A percentile compares a stretch with the other conserved stretches of the same genome.
phyloP scores from a whole-genome alignment of 2,888 invertebrate species.

The Plutella xylostella region DNA sequence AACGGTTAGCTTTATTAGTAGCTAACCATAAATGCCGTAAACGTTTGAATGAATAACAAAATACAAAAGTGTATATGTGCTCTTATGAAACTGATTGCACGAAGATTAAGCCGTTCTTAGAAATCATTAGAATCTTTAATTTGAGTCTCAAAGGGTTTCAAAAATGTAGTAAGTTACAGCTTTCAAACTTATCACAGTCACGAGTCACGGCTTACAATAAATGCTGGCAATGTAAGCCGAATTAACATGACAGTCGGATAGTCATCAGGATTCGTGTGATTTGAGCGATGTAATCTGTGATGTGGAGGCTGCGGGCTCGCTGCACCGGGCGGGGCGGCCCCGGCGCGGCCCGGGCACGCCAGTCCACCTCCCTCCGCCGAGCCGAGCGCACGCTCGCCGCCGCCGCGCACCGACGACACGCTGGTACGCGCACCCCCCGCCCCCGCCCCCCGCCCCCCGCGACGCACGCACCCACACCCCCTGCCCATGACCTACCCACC shows the following conservation, averaged over 20 bases:
- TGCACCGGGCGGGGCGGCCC: constrained; percentile 45
- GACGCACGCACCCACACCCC: not conserved
- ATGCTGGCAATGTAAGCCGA: too few relatives aligned
- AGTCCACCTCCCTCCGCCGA: constrained; percentile 58
- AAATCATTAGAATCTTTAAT: not conserved
- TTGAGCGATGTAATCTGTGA: too few relatives aligned
- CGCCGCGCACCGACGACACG: constrained; percentile 36
- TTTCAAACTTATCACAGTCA: too few relatives aligned
- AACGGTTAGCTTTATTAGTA: too few relatives aligned
- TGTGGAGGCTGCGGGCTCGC: constrained; percentile 35
- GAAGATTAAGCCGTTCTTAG: too few relatives aligned
- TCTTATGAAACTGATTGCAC: too few relatives aligned
- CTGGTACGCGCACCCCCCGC: constrained; percentile 52
- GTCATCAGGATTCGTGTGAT: too few relatives aligned
- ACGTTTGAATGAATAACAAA: too few relatives aligned
- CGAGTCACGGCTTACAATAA: too few relatives aligned
- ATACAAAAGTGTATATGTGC: too few relatives aligned
- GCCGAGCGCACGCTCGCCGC: constrained; percentile 59
- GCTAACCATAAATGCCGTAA: not conserved
- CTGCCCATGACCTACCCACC: constrained; percentile 14
- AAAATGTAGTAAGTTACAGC: too few relatives aligned
- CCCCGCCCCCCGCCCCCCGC: constrained; percentile 14
- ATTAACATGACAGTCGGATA: too few relatives aligned
- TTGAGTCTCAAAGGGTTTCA: not conserved
- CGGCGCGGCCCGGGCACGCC: constrained; percentile 34